Evolutionary conservation across 1,140 invertebrate genomes (phyloP).

Genomic region (Centruroides sculpturatus): DNA sequence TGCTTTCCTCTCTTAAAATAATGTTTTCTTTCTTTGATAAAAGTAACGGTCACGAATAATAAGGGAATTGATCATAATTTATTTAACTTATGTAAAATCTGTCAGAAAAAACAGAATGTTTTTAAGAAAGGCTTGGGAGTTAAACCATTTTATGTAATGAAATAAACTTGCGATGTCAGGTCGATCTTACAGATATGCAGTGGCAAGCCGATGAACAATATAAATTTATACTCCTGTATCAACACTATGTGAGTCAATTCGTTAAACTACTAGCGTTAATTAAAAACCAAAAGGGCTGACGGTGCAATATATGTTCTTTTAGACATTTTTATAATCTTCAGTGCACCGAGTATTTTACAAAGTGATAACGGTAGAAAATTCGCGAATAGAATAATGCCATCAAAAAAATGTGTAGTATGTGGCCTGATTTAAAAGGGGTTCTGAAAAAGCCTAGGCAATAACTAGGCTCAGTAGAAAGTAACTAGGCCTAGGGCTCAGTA

Average conservation of each 20-base stretch:
- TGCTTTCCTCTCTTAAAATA: too few species aligned
- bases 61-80: background rate
- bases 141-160: background rate
- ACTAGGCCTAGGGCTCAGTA: too few species aligned
- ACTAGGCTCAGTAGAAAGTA: slow-evolving; percentile 10
- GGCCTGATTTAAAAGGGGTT: slow-evolving; percentile 8
- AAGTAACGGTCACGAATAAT: too few species aligned
- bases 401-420: background rate
- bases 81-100: slow-evolving; percentile 3
- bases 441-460: slow-evolving; percentile 13
- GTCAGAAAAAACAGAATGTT: background rate
- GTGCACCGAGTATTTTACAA: slow-evolving; percentile 4
- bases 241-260: slow-evolving; percentile 3
- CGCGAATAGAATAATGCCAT: slow-evolving; percentile 4
- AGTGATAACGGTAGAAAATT: slow-evolving; percentile 5
- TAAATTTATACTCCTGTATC: slow-evolving; percentile 6
- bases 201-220: slow-evolving; percentile 3
- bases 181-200: slow-evolving; percentile 2
- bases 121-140: background rate
- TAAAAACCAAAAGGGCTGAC: slow-evolving; percentile 6
- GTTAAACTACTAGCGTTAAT: slow-evolving; percentile 3
- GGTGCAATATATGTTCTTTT: slow-evolving; percentile 1
- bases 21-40: too few species aligned
- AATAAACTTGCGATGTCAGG: slow-evolving; percentile 2
- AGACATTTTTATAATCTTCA: slow-evolving; percentile 7